Evolutionary conservation across 2,888 invertebrate species (phyloP).

Genomic region (Dynastes grantii): DNA sequence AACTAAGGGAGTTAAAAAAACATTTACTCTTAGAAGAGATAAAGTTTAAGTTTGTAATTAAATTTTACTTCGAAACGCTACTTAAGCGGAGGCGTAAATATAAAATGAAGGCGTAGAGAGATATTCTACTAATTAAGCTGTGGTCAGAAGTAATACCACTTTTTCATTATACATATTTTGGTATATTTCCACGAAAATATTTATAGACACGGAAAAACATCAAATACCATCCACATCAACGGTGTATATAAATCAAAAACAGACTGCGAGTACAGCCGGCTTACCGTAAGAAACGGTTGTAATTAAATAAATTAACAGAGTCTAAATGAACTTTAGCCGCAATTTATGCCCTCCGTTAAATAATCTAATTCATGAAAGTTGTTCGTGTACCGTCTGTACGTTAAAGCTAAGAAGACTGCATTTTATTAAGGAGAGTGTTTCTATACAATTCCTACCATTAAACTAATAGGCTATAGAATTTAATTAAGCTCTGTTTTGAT

Average conservation of each 20-base stretch:
- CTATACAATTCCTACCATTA: conserved; percentile 29
- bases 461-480: conserved; percentile 23
- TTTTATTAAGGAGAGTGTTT: conserved; percentile 37
- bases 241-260: conserved; percentile 19
- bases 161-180: too few species aligned
- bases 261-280: not conserved
- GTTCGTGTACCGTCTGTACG: conserved; percentile 14
- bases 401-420: conserved; percentile 16
- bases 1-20: too few species aligned
- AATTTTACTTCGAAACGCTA: too few species aligned
- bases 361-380: conserved; percentile 47
- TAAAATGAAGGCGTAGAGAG: too few species aligned
- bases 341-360: conserved; percentile 46
- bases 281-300: conserved; percentile 44
- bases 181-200: too few species aligned
- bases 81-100: too few species aligned
- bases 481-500: conserved; percentile 2
- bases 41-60: too few species aligned
- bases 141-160: too few species aligned
- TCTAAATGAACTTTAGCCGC: conserved; percentile 47
- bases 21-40: too few species aligned
- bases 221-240: not conserved
- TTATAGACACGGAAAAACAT: too few species aligned
- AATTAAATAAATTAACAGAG: conserved; percentile 49
- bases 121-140: too few species aligned